Percentiles rank a stretch among this genome's conserved stretches.
Evolutionary conservation across 1,140 invertebrate species (phyloP).

Genomic region (Drusus annulatus): DNA sequence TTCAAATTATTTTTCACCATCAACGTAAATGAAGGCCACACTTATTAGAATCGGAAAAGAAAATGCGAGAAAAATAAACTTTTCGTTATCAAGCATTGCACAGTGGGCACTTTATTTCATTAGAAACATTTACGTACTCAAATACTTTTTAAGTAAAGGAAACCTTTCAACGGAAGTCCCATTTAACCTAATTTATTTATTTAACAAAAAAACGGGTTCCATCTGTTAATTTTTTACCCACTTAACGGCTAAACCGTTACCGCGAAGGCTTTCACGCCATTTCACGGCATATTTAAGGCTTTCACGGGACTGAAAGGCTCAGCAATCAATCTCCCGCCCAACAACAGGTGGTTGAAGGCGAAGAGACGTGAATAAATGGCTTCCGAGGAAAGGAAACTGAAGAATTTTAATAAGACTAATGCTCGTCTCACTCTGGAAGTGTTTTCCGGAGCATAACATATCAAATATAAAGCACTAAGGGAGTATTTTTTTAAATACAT

Average conservation of each 20-base stretch:
- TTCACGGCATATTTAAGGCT: slow-evolving; percentile 34
- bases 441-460: no score
- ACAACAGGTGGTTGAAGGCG: slow-evolving; percentile 47
- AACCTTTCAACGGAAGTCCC: no score
- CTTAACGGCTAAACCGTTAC: slow-evolving; percentile 33
- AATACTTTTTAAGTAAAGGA: no score
- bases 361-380: slow-evolving; percentile 41
- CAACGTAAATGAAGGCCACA: background rate
- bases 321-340: slow-evolving; percentile 50
- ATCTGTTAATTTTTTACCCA: slow-evolving; percentile 45
- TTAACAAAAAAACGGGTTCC: slow-evolving; percentile 10
- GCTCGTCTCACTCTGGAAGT: background rate
- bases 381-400: slow-evolving; percentile 26
- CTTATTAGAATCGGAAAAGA: background rate
- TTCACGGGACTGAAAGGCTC: slow-evolving; percentile 35
- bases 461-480: no score
- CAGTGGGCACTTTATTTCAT: no score
- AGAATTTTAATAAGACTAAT: slow-evolving; percentile 51
- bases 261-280: slow-evolving; percentile 8
- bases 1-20: no score
- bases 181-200: slow-evolving; percentile 17
- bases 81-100: background rate
- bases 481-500: no score
- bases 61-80: background rate
- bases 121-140: no score